Evolutionary conservation across 2,888 invertebrate species (phyloP), one percentile per base, ranked within the genome.

Genomic region (Perdita meconis): DNA sequence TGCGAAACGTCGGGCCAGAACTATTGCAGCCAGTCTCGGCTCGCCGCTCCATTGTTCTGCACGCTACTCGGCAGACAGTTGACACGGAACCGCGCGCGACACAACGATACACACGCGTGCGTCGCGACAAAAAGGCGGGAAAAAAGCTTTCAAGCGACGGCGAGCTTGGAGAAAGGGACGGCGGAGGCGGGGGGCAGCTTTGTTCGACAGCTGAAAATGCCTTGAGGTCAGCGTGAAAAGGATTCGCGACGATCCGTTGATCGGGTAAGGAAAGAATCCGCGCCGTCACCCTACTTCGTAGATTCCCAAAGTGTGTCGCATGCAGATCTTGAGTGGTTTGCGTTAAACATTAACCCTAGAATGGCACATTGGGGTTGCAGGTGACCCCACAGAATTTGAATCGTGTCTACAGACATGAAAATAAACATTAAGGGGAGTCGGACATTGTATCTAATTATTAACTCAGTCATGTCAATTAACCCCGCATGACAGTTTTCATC

Each of bases 21-120:
- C 79, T 83, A 76, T 83, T 72, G 79, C 81, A 70, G 81, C 66
- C 63, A 65, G 72, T 69, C 80, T 66, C 74, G 78, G 74, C 78
- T 79, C 76, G 77, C 73, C 74, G 69, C 40, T 68, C 70, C 78
- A 83, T 84, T 83, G 83, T 84, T 78, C 65, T 51, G 16, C 68
- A 56, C 51, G 59, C 55, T 65, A 63, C 63, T 36, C 72, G 67
- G 53, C 70, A 80, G 73, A 75, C 76, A 72, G 83, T 80, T 72
- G 72, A 77, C 81, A 70, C 66, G 72, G 70, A 83, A 83, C 64
- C 78, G 72, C 57, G 72, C 57, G 67, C 69, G 66, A 65, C 69
- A 60, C 72, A 60, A 50, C 76, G 68, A 71, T 76, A 70, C 67
- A 61, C 64, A 67, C 59, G 68, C 74, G 61, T 61, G 65, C 60